Conservation (phyloP, 2,888 invertebrate genomes). For the Deilephila porcellus region DNA sequence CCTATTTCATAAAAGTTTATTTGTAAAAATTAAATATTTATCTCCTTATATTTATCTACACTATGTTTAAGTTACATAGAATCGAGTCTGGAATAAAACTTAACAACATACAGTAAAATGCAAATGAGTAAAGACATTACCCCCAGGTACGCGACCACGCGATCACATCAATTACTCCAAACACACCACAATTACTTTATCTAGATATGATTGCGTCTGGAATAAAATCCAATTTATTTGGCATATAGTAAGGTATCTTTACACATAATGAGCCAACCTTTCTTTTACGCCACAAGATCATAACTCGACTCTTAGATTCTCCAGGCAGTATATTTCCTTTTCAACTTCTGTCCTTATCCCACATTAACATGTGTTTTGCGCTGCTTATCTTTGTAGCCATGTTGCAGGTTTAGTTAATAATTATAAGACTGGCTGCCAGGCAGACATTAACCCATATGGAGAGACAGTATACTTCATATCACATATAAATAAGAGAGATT, state of each 20-base stretch:
- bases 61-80: constrained; percentile 48
- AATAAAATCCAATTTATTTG: not conserved
- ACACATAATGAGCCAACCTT: not conserved
- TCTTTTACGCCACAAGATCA: not conserved
- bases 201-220: not conserved
- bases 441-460: too few species aligned
- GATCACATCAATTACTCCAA: constrained; percentile 8
- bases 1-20: constrained; percentile 52
- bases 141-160: constrained; percentile 40
- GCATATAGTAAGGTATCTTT: not conserved
- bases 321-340: too few species aligned
- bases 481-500: not conserved
- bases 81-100: constrained; percentile 64
- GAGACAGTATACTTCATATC: not conserved
- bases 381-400: too few species aligned
- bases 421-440: too few species aligned
- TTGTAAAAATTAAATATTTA: constrained; percentile 57
- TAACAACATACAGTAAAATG: constrained; percentile 56
- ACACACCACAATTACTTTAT: constrained; percentile 14
- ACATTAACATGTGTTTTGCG: too few species aligned
- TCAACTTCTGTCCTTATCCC: too few species aligned
- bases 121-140: constrained; percentile 48
- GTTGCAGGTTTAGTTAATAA: too few species aligned
- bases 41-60: constrained; percentile 39
- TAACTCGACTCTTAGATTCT: not conserved